Percentiles rank a stretch among this genome's conserved stretches.
Conservation (phyloP, 1,140 invertebrate genomes). For the Whitmania pigra region DNA sequence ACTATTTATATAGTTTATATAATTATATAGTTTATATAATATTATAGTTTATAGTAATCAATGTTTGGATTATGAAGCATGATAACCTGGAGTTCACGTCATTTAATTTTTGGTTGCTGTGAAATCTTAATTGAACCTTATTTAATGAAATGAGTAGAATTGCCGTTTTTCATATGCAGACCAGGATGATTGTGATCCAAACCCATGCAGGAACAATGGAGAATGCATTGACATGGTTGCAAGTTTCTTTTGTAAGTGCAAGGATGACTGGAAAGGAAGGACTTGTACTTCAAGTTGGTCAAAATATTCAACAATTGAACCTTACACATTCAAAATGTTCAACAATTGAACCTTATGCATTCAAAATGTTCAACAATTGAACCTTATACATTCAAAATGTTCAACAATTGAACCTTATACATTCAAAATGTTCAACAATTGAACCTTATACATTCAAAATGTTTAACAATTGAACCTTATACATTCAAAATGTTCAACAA, state of each 20-base stretch:
- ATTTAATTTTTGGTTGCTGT: too few species aligned
- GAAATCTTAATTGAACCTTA: too few species aligned
- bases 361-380: too few species aligned
- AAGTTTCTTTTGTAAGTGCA: slow-evolving; percentile 12
- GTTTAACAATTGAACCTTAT: neutral
- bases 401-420: neutral
- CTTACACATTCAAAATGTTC: too few species aligned
- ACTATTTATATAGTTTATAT: too few species aligned
- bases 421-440: neutral
- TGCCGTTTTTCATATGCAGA: slow-evolving; percentile 24
- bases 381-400: too few species aligned
- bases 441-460: neutral
- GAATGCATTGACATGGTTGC: slow-evolving; percentile 12
- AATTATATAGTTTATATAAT: too few species aligned
- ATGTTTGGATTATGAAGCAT: too few species aligned
- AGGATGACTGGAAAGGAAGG: slow-evolving; percentile 34
- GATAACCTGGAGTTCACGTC: too few species aligned
- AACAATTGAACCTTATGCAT: neutral
- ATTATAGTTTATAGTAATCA: too few species aligned
- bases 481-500: neutral
- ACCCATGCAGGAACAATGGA: slow-evolving; percentile 18
- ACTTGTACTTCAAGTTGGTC: slow-evolving; percentile 29
- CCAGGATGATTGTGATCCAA: slow-evolving; percentile 20
- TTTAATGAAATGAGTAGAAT: too few species aligned
- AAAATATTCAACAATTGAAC: neutral